phyloP scores from a whole-genome alignment of 2,113 vertebrate genomes.

The Hemibagrus wyckioides region DNA sequence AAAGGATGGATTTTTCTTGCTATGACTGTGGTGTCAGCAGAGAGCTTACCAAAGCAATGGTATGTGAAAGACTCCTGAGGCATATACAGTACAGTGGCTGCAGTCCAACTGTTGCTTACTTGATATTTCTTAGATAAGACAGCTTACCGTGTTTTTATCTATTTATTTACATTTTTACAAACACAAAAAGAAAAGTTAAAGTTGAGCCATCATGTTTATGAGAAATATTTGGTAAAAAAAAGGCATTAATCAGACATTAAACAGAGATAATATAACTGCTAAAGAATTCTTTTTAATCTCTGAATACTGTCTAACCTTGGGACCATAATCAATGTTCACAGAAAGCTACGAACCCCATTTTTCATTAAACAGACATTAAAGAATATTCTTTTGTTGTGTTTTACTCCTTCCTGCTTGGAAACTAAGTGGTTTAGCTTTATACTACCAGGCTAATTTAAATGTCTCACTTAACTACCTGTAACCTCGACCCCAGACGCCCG shows the following conservation, averaged over 20 bases:
- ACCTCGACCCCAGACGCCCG: too few species aligned
- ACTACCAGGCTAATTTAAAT: conserved; percentile 60
- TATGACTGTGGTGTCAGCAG: neutral
- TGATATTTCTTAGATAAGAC: neutral
- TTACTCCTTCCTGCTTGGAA: conserved; percentile 35
- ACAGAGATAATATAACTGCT: neutral
- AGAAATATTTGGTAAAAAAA: neutral
- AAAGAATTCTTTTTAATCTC: neutral
- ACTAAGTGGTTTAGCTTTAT: too few species aligned
- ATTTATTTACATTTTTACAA: too few species aligned
- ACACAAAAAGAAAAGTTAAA: too few species aligned
- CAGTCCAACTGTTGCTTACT: too few species aligned
- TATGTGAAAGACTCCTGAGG: too few species aligned
- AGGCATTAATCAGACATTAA: neutral
- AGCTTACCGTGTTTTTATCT: too few species aligned
- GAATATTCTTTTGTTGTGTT: conserved; percentile 15
- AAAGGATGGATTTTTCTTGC: neutral
- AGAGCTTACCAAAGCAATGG: neutral
- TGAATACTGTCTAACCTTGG: neutral
- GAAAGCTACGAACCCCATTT: conserved; percentile 1
- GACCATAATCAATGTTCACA: neutral
- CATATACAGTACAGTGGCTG: too few species aligned
- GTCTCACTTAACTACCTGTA: conserved; percentile 53
- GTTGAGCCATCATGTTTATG: too few species aligned
- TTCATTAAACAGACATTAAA: conserved; percentile 33